These are phyloP conservation scores for Pachymerium ferrugineum DNA, from an alignment of 2,888 invertebrate genomes.

Conservation along the genomic window DNA sequence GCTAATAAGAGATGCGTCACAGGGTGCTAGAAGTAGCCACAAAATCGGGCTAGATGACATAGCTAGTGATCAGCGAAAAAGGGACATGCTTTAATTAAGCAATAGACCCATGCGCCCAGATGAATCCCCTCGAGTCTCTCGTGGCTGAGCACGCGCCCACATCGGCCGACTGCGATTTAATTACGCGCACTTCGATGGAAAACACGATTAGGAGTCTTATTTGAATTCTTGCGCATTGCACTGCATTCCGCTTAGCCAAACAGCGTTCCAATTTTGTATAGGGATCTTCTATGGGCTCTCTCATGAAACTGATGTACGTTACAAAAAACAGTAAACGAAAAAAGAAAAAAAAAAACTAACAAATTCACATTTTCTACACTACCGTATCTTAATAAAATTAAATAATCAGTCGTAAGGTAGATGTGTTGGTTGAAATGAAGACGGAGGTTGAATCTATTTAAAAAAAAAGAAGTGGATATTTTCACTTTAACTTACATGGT, in stretches of 20 bases:
- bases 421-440: too few species aligned
- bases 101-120: background rate
- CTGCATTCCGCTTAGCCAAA: background rate
- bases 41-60: background rate
- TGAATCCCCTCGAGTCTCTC: background rate
- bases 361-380: too few species aligned
- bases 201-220: background rate
- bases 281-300: too few species aligned
- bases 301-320: too few species aligned
- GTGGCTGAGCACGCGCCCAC: background rate
- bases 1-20: background rate
- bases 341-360: too few species aligned
- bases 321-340: too few species aligned
- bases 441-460: too few species aligned
- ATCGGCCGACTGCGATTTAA: background rate
- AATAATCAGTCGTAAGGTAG: too few species aligned
- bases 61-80: background rate
- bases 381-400: too few species aligned
- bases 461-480: too few species aligned
- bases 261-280: background rate
- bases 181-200: background rate
- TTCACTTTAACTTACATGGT: too few species aligned
- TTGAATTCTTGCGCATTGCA: background rate
- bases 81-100: background rate
- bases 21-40: background rate